Conservation (phyloP, 2,888 invertebrate species). For the Carpatolechia fugitivella region DNA sequence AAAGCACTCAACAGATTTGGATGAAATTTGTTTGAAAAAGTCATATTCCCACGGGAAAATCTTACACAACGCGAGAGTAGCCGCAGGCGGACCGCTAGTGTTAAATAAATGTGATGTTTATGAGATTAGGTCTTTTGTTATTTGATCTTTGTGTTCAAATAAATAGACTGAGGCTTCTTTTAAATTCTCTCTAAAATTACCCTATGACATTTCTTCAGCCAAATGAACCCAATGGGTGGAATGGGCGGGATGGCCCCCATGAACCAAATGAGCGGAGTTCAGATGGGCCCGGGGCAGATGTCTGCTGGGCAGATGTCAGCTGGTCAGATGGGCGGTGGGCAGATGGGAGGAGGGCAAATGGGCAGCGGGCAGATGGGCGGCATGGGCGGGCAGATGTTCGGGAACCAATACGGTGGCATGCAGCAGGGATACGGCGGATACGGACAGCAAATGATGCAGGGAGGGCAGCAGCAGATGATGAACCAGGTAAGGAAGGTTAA, state of each 20-base stretch:
- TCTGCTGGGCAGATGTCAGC: slow-evolving; percentile 56
- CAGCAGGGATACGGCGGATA: slow-evolving; percentile 75
- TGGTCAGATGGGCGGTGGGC: slow-evolving; percentile 56
- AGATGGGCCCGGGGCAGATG: slow-evolving; percentile 63
- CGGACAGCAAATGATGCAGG: slow-evolving; percentile 74
- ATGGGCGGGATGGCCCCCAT: slow-evolving; percentile 72
- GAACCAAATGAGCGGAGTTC: slow-evolving; percentile 64
- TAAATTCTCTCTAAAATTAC: too few relatives aligned
- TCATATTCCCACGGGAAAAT: too few relatives aligned
- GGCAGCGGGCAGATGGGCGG: slow-evolving; percentile 63
- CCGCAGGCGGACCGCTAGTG: too few relatives aligned
- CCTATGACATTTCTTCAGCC: slow-evolving; percentile 40
- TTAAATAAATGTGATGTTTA: too few relatives aligned
- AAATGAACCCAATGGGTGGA: slow-evolving; percentile 71
- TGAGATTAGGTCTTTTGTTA: too few relatives aligned
- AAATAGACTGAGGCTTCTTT: too few relatives aligned
- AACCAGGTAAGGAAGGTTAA: slow-evolving; percentile 56
- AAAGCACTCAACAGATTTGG: too few relatives aligned
- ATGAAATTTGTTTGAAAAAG: too few relatives aligned
- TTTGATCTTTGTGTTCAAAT: too few relatives aligned
- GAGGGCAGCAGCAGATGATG: slow-evolving; percentile 76
- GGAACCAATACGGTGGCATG: slow-evolving; percentile 81
- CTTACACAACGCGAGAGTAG: too few relatives aligned
- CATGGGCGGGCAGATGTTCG: slow-evolving; percentile 80
- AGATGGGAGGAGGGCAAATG: slow-evolving; percentile 67